These are phyloP conservation scores for Coelinius sp. DNA, from an alignment of 2,888 invertebrate species.

Conservation along the genomic window DNA sequence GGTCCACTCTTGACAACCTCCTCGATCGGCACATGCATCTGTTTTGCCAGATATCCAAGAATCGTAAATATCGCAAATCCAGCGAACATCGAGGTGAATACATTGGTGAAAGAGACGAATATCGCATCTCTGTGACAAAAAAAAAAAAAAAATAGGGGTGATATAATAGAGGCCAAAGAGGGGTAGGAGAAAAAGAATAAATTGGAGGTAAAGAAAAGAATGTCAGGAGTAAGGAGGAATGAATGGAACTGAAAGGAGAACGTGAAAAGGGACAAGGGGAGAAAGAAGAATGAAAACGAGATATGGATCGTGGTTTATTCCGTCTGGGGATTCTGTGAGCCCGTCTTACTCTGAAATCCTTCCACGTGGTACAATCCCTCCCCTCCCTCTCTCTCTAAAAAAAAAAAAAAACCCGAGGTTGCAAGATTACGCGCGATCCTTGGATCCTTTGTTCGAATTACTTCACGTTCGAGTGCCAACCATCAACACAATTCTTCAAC, in stretches of 20 bases:
- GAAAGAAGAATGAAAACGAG: constrained; percentile 10
- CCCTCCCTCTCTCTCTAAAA: background rate
- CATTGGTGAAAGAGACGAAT: constrained; percentile 80
- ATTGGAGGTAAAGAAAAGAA: background rate
- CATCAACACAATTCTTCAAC: constrained; percentile 12
- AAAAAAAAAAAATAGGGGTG: background rate
- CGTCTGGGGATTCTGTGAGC: constrained; percentile 6
- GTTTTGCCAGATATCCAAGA: constrained; percentile 80
- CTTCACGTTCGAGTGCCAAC: constrained; percentile 22
- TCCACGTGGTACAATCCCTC: background rate
- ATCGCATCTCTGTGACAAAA: constrained; percentile 75
- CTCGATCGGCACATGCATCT: constrained; percentile 77
- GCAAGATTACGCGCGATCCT: constrained; percentile 16
- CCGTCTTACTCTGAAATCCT: background rate
- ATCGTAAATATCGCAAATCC: constrained; percentile 86
- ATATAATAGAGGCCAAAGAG: background rate
- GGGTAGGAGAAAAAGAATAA: background rate
- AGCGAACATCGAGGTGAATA: constrained; percentile 82
- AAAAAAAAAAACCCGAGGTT: constrained; percentile 1
- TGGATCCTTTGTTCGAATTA: constrained; percentile 39
- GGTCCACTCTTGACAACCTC: constrained; percentile 81
- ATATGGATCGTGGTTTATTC: constrained; percentile 23
- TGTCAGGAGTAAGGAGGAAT: constrained; percentile 4
- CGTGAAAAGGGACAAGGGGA: background rate
- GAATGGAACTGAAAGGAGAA: constrained; percentile 17